Evolutionary conservation across 2,888 invertebrate species (phyloP), one percentile per base, ranked within the genome.

Genomic region (Tridacna gigas): DNA sequence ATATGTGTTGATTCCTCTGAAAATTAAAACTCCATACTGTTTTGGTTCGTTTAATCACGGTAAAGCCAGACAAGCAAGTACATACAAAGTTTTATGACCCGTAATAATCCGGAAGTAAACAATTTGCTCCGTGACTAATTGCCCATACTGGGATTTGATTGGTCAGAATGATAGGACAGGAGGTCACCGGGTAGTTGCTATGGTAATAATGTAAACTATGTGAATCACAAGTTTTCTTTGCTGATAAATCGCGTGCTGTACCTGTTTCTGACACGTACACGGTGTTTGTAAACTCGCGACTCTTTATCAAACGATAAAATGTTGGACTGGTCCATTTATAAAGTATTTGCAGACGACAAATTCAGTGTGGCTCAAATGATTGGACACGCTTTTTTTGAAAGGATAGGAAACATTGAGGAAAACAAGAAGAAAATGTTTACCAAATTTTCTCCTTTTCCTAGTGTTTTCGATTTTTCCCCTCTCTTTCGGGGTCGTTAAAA

Each of bases 301-400:
- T 12, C 28, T 4, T 47, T 5, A 15, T 45, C 69, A 95, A 93
- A 97, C 25, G 26, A 26, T 15, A 65, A 25, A 37, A 37, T 37
- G 2, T 37, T 37, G 7, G 37, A 4, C 37, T 37, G 37, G 37
- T 7, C 37, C 2, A 2, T 4, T 4, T 7, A 4, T 2, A 37
- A 37, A 37, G 37, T 7, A 4, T 37, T 37, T 37, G 37, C 37
- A 37, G 37, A 37, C 37, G 37, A 37, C 37, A 37, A 37, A 37
- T 37, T 37, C 7, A 37, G 37, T 37, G 37, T 4, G 37, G 37
- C 37, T 26, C 15, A 26, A 26, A 28, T 65, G 11, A 18, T 65
- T 65, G 13, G 28, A 25, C 22, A 26, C 28, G 25, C 15, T 20
- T n/a, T 18, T n/a, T 20, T 9, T n/a, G n/a, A 56, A n/a, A 56